These are phyloP conservation scores for Sebastes cheni DNA, from an alignment of 2,797 vertebrate species.

Conservation along the genomic window DNA sequence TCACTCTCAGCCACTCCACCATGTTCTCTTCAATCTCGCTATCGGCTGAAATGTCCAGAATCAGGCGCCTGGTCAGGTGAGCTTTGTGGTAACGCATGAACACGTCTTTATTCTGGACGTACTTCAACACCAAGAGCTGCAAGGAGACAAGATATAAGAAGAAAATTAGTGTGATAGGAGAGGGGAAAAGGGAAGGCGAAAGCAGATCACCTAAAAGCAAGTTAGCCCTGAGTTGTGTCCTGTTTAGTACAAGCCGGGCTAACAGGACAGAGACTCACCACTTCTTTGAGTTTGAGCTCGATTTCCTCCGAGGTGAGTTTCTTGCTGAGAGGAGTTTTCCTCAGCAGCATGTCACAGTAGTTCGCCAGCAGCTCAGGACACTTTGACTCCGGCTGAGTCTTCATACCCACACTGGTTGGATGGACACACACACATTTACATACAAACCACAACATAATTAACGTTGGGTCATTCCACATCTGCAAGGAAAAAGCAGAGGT, in stretches of 20 bases:
- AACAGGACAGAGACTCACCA: constrained; percentile 81
- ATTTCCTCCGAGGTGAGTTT: constrained; percentile 98
- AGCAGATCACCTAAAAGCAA: background rate
- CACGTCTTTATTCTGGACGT: constrained; percentile 98
- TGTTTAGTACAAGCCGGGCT: constrained; percentile 16
- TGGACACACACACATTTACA: background rate
- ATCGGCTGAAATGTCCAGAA: constrained; percentile 97
- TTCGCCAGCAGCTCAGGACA: constrained; percentile 97
- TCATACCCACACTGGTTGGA: constrained; percentile 89
- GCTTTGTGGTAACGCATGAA: constrained; percentile 99
- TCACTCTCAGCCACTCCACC: constrained; percentile 98
- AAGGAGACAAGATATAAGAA: background rate
- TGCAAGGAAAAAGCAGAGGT: too few species aligned
- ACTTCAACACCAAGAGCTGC: constrained; percentile 83
- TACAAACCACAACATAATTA: background rate
- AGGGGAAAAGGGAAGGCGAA: background rate
- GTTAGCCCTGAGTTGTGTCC: constrained; percentile 85
- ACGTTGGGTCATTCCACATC: background rate
- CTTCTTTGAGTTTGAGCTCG: constrained; percentile 98
- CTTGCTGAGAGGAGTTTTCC: constrained; percentile 98
- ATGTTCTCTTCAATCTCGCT: constrained; percentile 99
- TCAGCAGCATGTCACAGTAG: constrained; percentile 98
- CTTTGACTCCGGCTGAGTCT: constrained; percentile 98
- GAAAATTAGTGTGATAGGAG: background rate
- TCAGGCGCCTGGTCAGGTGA: constrained; percentile 94